phyloP scores from a whole-genome alignment of 92 coral and sea anemone genomes.

The Bergia sp. region DNA sequence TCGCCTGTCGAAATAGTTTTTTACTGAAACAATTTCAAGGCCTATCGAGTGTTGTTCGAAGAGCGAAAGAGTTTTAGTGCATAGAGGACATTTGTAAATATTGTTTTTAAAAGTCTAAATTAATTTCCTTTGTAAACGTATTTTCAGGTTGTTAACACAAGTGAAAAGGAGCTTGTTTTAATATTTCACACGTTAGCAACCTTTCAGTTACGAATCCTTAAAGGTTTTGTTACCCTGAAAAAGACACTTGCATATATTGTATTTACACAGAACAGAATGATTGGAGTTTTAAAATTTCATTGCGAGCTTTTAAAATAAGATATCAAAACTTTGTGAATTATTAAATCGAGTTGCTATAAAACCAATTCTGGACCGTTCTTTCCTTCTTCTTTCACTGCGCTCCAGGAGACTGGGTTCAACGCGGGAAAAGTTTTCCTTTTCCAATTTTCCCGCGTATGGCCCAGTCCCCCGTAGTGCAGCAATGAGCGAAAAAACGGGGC shows the following conservation, averaged over 20 bases:
- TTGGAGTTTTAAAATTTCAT: neutral
- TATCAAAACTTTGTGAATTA: neutral
- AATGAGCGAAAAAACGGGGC: no score
- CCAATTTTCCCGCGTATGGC: no score
- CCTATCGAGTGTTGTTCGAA: neutral
- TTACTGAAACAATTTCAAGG: neutral
- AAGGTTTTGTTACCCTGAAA: neutral
- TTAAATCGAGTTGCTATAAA: neutral
- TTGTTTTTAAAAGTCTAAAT: neutral
- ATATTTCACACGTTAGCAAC: neutral
- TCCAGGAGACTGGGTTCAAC: no score
- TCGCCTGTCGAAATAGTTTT: neutral
- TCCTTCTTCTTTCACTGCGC: no score
- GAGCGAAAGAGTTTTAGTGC: neutral
- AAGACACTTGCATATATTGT: slow-evolving; percentile 3
- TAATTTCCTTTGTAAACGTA: neutral
- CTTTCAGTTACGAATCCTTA: neutral
- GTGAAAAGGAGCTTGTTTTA: neutral
- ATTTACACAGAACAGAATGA: neutral
- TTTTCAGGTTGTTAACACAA: neutral
- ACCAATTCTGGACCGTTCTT: no score
- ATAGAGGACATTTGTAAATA: neutral
- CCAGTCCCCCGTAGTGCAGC: no score
- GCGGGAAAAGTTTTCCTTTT: no score
- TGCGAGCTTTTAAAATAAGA: neutral